phyloP scores from a whole-genome alignment of 2,888 invertebrate species.

The Neocrepidodera transversa region DNA sequence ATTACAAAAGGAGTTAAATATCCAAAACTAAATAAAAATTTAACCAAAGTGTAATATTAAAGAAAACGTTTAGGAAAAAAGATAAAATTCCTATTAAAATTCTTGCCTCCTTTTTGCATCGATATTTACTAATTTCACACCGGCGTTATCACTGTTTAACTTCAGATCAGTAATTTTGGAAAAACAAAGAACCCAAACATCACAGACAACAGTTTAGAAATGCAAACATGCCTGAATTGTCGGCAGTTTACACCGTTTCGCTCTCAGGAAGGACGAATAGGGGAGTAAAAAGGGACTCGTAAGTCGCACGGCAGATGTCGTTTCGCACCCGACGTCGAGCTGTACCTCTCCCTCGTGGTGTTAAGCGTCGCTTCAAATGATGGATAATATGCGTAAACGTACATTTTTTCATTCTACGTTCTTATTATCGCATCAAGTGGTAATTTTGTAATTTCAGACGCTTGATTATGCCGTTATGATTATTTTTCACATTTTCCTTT shows the following conservation, averaged over 20 bases:
- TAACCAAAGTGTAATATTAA: too few species aligned
- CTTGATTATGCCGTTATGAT: not conserved
- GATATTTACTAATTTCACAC: too few species aligned
- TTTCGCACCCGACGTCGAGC: constrained; percentile 5
- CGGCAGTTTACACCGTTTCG: constrained; percentile 17
- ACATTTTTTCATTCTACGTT: not conserved
- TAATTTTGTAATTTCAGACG: not conserved
- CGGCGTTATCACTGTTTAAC: not conserved
- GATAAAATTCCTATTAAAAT: too few species aligned
- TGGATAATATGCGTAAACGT: constrained; percentile 9
- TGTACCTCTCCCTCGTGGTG: not conserved
- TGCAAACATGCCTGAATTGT: constrained; percentile 19
- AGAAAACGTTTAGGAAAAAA: too few species aligned
- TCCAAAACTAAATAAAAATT: too few species aligned
- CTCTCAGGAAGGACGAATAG: constrained; percentile 14
- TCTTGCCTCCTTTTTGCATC: too few species aligned
- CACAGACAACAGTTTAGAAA: constrained; percentile 17
- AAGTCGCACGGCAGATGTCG: constrained; percentile 8
- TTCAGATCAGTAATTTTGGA: not conserved
- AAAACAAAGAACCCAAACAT: constrained; percentile 4
- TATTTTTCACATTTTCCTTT: too few species aligned
- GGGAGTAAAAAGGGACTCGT: constrained; percentile 5
- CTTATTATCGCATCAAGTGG: constrained; percentile 1
- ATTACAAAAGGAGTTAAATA: too few species aligned
- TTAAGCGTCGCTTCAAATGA: constrained; percentile 1